phyloP scores from a whole-genome alignment of 2,888 invertebrate genomes.

The Willowsia nigromaculata region DNA sequence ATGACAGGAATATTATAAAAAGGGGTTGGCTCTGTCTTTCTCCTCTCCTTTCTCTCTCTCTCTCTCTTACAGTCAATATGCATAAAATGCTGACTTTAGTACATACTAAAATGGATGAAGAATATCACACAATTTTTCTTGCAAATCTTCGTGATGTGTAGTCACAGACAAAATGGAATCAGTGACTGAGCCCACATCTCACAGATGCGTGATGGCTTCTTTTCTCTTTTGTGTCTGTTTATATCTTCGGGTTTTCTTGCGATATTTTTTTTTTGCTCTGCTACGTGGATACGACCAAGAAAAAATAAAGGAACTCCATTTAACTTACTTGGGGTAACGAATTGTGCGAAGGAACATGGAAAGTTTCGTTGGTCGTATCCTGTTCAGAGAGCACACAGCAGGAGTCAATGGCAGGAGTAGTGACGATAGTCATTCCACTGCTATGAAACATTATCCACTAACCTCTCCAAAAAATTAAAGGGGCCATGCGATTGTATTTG shows the following conservation, averaged over 20 bases:
- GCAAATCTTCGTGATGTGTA: slow-evolving; percentile 24
- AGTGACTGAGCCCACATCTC: slow-evolving; percentile 22
- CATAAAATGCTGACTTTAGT: slow-evolving; percentile 1
- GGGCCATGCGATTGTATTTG: background rate
- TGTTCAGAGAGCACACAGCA: slow-evolving; percentile 11
- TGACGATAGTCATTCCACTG: background rate
- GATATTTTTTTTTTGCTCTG: background rate
- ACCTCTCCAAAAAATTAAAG: background rate
- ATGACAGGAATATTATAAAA: slow-evolving; percentile 52
- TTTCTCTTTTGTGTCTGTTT: slow-evolving; percentile 2
- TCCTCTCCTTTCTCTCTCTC: background rate
- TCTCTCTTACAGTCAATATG: background rate
- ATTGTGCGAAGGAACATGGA: background rate
- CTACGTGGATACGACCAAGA: background rate
- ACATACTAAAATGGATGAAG: slow-evolving; percentile 24
- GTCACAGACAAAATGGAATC: slow-evolving; percentile 31
- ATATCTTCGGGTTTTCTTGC: background rate
- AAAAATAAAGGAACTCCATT: background rate
- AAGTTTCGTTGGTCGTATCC: slow-evolving; percentile 1
- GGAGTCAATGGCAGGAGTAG: background rate
- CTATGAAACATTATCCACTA: background rate
- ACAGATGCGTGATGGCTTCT: background rate
- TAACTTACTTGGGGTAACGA: background rate
- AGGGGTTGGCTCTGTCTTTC: background rate
- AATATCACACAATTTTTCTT: slow-evolving; percentile 37